Conservation (phyloP, 64 coral and sea anemone genomes). For the Actinia tenebrosa region DNA sequence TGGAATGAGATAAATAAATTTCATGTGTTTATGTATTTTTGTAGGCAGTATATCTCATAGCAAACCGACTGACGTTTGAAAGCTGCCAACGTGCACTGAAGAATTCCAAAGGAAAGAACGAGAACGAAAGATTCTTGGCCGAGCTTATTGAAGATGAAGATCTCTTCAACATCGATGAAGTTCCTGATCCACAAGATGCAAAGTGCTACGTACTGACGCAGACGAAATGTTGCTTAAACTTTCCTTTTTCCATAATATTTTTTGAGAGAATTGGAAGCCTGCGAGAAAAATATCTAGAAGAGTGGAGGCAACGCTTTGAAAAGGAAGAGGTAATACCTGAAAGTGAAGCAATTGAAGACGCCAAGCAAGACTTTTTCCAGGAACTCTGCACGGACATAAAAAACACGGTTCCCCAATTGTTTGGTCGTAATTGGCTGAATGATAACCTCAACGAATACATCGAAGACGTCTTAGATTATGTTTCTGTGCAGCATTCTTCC, state of each 20-base stretch:
- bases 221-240: neutral
- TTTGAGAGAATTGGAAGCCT: neutral
- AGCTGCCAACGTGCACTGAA: neutral
- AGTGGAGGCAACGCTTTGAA: neutral
- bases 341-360: neutral
- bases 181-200: conserved; percentile 56
- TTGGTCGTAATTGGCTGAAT: neutral
- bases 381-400: neutral
- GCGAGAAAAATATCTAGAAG: neutral
- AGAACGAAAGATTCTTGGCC: neutral
- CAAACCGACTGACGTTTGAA: conserved; percentile 62
- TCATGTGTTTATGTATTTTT: neutral
- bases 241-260: conserved; percentile 4
- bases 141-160: conserved; percentile 7
- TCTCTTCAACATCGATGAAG: conserved; percentile 56
- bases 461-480: neutral
- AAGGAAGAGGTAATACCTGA: neutral
- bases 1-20: neutral
- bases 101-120: neutral
- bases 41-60: conserved; percentile 53
- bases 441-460: neutral
- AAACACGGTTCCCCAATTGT: neutral
- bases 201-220: conserved; percentile 23
- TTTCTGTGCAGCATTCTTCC: neutral
- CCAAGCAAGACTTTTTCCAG: neutral